These are phyloP conservation scores for Sebastes fasciatus DNA, from an alignment of 2,113 vertebrate species.

Conservation along the genomic window DNA sequence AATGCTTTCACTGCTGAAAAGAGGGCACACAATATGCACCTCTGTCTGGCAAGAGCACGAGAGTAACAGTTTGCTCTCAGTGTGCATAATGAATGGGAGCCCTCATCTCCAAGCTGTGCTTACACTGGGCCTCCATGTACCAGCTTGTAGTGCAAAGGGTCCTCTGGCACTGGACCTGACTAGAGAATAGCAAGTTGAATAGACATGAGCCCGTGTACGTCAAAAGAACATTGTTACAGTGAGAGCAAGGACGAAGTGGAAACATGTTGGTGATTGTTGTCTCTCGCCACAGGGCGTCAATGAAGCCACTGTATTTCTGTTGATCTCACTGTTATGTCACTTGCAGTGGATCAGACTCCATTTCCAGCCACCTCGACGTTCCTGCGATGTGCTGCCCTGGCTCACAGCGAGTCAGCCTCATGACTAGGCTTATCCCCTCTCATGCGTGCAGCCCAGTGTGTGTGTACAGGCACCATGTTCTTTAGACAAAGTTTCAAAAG, in stretches of 20 bases:
- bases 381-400: slow-evolving; percentile 37
- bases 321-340: slow-evolving; percentile 76
- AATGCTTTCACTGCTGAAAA: slow-evolving; percentile 57
- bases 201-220: slow-evolving; percentile 48
- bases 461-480: slow-evolving; percentile 25
- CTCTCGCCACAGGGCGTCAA: slow-evolving; percentile 55
- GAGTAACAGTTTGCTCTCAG: slow-evolving; percentile 76
- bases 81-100: slow-evolving; percentile 72
- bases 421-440: slow-evolving; percentile 75
- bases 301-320: slow-evolving; percentile 59
- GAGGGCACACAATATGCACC: slow-evolving; percentile 71
- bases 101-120: slow-evolving; percentile 73
- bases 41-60: slow-evolving; percentile 59
- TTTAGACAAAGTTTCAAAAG: slow-evolving; percentile 35
- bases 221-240: slow-evolving; percentile 71
- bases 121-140: slow-evolving; percentile 61
- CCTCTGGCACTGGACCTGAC: slow-evolving; percentile 70
- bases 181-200: slow-evolving; percentile 70
- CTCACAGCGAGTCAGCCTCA: slow-evolving; percentile 53
- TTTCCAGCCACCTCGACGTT: slow-evolving; percentile 60
- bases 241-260: slow-evolving; percentile 53
- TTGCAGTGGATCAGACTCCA: slow-evolving; percentile 49
- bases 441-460: slow-evolving; percentile 23
- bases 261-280: slow-evolving; percentile 66
- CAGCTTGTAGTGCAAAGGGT: slow-evolving; percentile 75